Conservation (phyloP, 2,113 vertebrate genomes). For the Tragelaphus imberbis region DNA sequence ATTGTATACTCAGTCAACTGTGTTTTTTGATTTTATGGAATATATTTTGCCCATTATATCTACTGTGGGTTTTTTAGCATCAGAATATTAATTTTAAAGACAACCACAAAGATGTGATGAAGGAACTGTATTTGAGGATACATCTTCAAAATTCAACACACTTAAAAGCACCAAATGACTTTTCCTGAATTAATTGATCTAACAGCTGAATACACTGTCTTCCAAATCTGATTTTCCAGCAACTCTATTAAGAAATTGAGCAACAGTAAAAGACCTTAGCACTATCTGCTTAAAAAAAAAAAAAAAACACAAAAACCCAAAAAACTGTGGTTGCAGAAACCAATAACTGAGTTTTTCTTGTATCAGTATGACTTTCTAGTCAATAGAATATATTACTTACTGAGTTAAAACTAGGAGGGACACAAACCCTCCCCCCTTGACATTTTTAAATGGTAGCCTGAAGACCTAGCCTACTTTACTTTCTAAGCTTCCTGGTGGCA, state of each 20-base stretch:
- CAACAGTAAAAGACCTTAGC: neutral
- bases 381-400: neutral
- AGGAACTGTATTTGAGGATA: neutral
- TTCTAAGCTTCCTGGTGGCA: neutral
- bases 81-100: neutral
- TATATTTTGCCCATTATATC: neutral
- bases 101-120: neutral
- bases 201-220: neutral
- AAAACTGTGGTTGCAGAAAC: neutral
- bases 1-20: neutral
- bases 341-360: neutral
- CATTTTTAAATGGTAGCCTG: neutral
- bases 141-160: neutral
- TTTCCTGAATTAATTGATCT: neutral
- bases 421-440: neutral
- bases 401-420: neutral
- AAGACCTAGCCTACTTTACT: neutral
- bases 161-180: neutral
- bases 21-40: neutral
- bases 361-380: neutral
- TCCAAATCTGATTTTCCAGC: neutral
- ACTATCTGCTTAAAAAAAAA: neutral
- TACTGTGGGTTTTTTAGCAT: neutral
- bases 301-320: neutral
- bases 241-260: neutral